Conservation (phyloP, 2,797 vertebrate species). For the Galago senegalensis region DNA sequence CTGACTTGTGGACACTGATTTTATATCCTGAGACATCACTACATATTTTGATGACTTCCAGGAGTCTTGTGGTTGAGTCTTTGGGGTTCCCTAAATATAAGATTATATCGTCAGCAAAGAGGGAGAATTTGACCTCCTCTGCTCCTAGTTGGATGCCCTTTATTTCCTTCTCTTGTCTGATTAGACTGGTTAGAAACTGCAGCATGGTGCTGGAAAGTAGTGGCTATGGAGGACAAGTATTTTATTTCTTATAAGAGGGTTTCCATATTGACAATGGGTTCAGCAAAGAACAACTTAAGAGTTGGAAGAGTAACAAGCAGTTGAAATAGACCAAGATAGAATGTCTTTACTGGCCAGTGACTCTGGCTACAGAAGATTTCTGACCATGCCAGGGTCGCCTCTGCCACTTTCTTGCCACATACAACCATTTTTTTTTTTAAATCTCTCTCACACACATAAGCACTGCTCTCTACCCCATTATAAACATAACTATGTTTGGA, state of each 20-base stretch:
- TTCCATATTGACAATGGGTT: background rate
- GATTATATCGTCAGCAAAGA: no score
- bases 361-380: conserved; percentile 50
- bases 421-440: background rate
- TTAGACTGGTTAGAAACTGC: no score
- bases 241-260: background rate
- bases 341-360: conserved; percentile 30
- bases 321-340: background rate
- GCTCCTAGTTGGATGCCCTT: no score
- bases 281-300: background rate
- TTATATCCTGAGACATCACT: no score
- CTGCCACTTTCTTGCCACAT: background rate
- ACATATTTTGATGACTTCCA: no score
- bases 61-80: no score
- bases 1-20: no score
- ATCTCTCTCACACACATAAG: background rate
- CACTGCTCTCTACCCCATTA: background rate
- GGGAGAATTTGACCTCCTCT: no score
- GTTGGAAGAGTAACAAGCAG: background rate
- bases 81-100: no score
- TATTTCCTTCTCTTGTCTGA: no score
- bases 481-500: background rate
- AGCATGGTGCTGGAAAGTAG: no score
- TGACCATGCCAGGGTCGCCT: background rate
- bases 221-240: background rate